These are phyloP conservation scores for Esox niger DNA, from an alignment of 2,113 vertebrate genomes.

Conservation along the genomic window DNA sequence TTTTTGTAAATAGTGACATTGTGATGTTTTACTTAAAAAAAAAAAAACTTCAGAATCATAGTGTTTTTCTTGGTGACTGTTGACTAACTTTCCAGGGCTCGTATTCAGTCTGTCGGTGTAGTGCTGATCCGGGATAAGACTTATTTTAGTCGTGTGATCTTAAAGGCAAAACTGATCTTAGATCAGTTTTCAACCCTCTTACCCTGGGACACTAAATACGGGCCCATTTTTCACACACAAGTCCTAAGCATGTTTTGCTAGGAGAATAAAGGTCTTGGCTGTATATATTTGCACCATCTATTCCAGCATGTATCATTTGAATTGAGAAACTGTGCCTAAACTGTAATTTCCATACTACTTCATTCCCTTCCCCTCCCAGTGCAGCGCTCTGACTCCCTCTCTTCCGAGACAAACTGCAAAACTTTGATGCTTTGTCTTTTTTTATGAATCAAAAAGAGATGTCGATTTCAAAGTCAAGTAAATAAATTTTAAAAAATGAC, in stretches of 20 bases:
- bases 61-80: constrained; percentile 41
- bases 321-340: constrained; percentile 62
- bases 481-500: constrained; percentile 74
- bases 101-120: too few relatives aligned
- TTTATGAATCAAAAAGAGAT: constrained; percentile 72
- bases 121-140: too few relatives aligned
- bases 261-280: constrained; percentile 57
- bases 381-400: constrained; percentile 58
- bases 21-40: constrained; percentile 38
- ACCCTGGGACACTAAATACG: too few relatives aligned
- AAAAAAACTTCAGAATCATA: not conserved
- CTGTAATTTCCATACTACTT: constrained; percentile 59
- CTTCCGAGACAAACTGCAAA: constrained; percentile 61
- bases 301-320: constrained; percentile 63
- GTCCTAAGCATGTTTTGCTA: constrained; percentile 58
- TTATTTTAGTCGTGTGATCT: too few relatives aligned
- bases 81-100: constrained; percentile 58
- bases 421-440: constrained; percentile 68
- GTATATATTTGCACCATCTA: constrained; percentile 69
- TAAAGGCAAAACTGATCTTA: too few relatives aligned
- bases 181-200: too few relatives aligned
- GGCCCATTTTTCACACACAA: constrained; percentile 40
- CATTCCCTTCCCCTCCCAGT: constrained; percentile 43
- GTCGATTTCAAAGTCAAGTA: constrained; percentile 75
- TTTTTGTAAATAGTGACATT: constrained; percentile 52